Conservation (phyloP, 2,113 vertebrate genomes). For the Corapipo altera region DNA sequence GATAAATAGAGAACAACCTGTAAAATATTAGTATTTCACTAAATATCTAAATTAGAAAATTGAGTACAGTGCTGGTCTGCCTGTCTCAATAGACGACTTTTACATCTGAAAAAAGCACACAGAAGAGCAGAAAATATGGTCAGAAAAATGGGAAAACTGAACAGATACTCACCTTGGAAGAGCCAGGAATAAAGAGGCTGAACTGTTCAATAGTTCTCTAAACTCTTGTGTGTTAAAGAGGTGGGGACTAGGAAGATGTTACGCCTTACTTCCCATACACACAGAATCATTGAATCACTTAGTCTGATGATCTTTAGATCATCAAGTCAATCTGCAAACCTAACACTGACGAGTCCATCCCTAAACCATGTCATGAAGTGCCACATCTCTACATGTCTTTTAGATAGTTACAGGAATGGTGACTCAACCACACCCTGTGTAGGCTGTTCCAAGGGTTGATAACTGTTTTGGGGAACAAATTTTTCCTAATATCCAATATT, state of each 20-base stretch:
- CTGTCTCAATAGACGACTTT: background rate
- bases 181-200: background rate
- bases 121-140: background rate
- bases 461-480: fast-evolving
- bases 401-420: background rate
- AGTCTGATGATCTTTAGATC: background rate
- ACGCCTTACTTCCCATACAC: background rate
- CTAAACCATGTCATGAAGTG: background rate
- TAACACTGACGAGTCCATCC: background rate
- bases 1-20: background rate
- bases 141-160: background rate
- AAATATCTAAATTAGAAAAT: background rate
- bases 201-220: background rate
- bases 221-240: background rate
- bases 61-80: background rate
- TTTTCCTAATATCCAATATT: background rate
- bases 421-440: too few species aligned
- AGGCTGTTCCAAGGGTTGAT: background rate
- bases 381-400: background rate
- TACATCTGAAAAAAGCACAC: background rate
- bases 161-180: background rate
- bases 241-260: background rate
- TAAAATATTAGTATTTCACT: background rate
- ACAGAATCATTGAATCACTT: background rate
- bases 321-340: background rate